Evolutionary conservation across 35 echinoderm and acorn worm genomes (phyloP), one percentile per base, ranked within the genome.

Genomic region (Ptychodera flava): DNA sequence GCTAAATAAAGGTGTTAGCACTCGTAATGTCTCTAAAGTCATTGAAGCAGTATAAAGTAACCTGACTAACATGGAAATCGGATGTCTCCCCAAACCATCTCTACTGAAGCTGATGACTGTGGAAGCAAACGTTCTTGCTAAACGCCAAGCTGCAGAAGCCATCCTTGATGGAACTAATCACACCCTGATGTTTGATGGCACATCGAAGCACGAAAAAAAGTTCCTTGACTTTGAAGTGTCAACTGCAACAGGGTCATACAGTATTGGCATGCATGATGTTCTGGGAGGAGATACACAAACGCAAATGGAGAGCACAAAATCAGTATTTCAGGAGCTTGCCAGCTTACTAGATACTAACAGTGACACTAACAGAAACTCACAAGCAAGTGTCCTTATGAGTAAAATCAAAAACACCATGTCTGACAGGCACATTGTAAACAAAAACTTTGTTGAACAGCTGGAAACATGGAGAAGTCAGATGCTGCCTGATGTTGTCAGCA

Each of bases 371-470:
- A n/a, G n/a, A n/a, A n/a, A n/a, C n/a, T n/a, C n/a, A n/a, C n/a
- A n/a, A n/a, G 6, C 45, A 64, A 64, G 22, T 12, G 6, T 64
- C 6, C 45, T 64, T 12, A 6, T 64, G 6, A 64, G 45, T 64
- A 64, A 64, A 64, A 64, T 64, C 22, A 91, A 91, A 35, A 91
- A 91, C 36, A 91, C 89, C 1, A 91, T 86, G 89, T 80, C 89
- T 15, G 89, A 91, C 31, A 86, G 78, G 37, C 79, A 77, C 35
- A 45, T 82, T 22, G 89, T 91, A 1, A 91, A 91, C 32, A 91
- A 91, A 82, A 29, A 32, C 38, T 91, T 86, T 31, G 76, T 91
- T 16, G 1, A 45, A 33, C 78, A 86, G 78, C 79, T 91, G 10
- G 89, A 86, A 35, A 86, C 79, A 80, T 91, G 84, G 76, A 28